Evolutionary conservation across 1,140 invertebrate genomes (phyloP), one percentile per base, ranked within the genome.

Genomic region (Drosophila truncata): DNA sequence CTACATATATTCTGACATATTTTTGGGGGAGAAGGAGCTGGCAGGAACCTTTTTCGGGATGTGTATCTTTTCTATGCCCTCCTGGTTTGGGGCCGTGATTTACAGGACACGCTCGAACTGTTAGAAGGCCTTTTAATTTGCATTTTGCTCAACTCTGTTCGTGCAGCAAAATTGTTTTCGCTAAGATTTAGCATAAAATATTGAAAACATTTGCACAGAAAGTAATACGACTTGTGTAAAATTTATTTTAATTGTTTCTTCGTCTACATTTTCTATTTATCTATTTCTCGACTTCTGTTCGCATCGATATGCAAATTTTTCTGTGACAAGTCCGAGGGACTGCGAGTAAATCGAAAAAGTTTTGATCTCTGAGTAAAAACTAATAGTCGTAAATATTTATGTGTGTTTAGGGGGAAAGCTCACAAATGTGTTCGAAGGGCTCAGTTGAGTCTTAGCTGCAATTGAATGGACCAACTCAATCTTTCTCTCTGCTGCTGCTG

Each of bases 331-430:
- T 50, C 55, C 63, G 18, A 62, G 46, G 49, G 46, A 61, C 46
- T 72, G 23, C 16, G 27, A 63, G 69, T 64, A 79, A 87, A 86
- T 86, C 81, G 84, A 90, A 88, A 88, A 88, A 88, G 80, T 88
- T 88, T 88, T 72, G 66, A 72, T 72, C 67, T 72, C 55, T 52
- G 61, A 71, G 79, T 78, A 58, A 62, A 78, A 78, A 87, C 83
- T 87, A 90, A 90, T 88, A 87, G 80, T 88, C 84, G 85, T 88
- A 88, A 88, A 88, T 90, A 84, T 88, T 84, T 90, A 90, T 88
- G 85, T 69, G 52, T 71, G 59, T 39, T n/a, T n/a, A 35, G 82
- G 20, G 27, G 25, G 27, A 2, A 20, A 79, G 79, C 83, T 71
- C 39, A 49, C 66, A 80, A 83, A 83, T 87, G 84, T 72, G 62